Conservation (phyloP, 2,888 invertebrate genomes). For the Chymomyza caudatula region DNA sequence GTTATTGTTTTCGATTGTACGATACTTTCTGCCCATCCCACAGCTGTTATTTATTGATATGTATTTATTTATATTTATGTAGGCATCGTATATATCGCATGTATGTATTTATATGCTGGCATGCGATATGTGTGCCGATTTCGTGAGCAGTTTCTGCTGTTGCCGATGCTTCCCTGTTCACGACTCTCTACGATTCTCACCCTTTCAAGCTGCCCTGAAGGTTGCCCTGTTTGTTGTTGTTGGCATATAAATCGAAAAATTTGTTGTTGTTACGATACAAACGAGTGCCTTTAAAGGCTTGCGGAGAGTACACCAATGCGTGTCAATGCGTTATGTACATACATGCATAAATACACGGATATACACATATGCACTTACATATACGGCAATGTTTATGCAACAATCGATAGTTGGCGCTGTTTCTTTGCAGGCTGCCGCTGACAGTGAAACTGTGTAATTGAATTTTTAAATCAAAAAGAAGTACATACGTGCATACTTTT, state of each 20-base stretch:
- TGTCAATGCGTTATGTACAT: constrained; percentile 38
- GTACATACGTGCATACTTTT: background rate
- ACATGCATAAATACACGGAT: background rate
- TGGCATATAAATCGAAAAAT: constrained; percentile 63
- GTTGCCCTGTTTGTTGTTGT: constrained; percentile 14
- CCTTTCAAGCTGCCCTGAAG: constrained; percentile 17
- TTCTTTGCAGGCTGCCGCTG: background rate
- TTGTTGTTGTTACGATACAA: constrained; percentile 21
- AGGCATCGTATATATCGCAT: constrained; percentile 14
- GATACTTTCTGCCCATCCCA: constrained; percentile 30
- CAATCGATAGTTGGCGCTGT: constrained; percentile 1
- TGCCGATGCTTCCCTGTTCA: no score
- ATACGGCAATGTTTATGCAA: constrained; percentile 32
- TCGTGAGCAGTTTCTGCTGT: background rate
- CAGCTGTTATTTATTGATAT: constrained; percentile 44
- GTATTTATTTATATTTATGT: background rate
- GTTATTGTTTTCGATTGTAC: constrained; percentile 47
- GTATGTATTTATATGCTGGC: constrained; percentile 24
- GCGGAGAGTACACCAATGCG: constrained; percentile 21
- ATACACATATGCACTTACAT: background rate
- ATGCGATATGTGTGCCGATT: background rate
- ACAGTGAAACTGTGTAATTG: constrained; percentile 2
- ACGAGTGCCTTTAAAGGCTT: background rate
- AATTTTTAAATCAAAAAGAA: background rate
- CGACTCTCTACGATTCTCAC: background rate